Evolutionary conservation across 2,888 invertebrate species (phyloP).

Genomic region (Plebejus argus): DNA sequence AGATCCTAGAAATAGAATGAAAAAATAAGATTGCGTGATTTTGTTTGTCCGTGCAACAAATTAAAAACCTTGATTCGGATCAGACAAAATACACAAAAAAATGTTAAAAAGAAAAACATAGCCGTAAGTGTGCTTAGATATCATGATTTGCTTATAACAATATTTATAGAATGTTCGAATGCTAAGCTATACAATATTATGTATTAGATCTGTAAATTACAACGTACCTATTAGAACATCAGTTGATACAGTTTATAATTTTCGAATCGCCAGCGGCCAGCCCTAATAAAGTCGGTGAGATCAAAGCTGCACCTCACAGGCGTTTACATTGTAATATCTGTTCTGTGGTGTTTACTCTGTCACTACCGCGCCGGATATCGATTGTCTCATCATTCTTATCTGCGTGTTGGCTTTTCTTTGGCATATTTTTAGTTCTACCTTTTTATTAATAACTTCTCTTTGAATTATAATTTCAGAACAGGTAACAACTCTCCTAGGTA

Average conservation of each 20-base stretch:
- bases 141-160: too few species aligned
- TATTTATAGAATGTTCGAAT: neutral
- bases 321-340: slow-evolving; percentile 72
- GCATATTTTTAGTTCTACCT: neutral
- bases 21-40: neutral
- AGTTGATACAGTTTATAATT: neutral
- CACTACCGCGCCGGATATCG: slow-evolving; percentile 57
- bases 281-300: slow-evolving; percentile 61
- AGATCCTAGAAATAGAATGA: slow-evolving; percentile 17
- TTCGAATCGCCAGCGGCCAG: slow-evolving; percentile 51
- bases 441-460: neutral
- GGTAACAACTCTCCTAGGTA: too few species aligned
- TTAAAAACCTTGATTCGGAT: neutral
- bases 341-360: slow-evolving; percentile 59
- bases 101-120: neutral
- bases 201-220: too few species aligned
- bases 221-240: neutral
- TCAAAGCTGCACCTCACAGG: slow-evolving; percentile 70
- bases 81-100: neutral
- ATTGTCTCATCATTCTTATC: slow-evolving; percentile 48
- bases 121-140: too few species aligned
- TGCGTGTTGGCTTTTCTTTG: neutral
- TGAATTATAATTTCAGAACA: neutral
- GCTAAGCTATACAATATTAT: neutral
- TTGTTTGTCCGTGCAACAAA: neutral